Base-by-base conservation (phyloP, 1,140 invertebrate species). In the Maniola jurtina region DNA sequence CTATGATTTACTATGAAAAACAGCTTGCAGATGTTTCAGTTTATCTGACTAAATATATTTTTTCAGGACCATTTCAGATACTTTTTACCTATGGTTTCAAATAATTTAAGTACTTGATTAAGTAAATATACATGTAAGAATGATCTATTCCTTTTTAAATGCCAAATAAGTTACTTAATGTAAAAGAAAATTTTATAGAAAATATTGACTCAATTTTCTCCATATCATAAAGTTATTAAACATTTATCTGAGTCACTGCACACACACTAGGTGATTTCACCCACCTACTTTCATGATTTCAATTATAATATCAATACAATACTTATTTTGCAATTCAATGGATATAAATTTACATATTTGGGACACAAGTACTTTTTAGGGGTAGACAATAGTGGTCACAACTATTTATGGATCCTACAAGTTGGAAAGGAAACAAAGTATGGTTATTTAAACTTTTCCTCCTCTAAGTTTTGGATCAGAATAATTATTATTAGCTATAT, bases 311-410 rank as follows among this genome's bases (percentile, higher is more conserved):
- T 25, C 25, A 14, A 13, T 7, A 68, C 66, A 68, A 63, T 59
- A 63, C 48, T 56, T 47, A 65, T 63, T 62, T 63, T 68, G 47
- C 66, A 62, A 61, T 61, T 67, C 40, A 66, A 62, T 67, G 14
- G 10, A 34, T 36, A 48, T 15, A 36, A 52, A 16, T 52, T 48
- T 62, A 63, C 38, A 58, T 68, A 63, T 62, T 67, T 36, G 35
- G 33, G 42, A 38, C 14, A 36, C 33, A 15, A 63, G 16, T 63
- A 50, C 59, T 67, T 16, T 67, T 48, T 48, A 38, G 16, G 54
- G 36, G 5, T 62, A 14, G 48, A 67, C 65, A 62, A 67, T 62
- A 61, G 40, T 16, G n/a, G 13, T 34, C 38, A 38, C 3, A 8
- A 47, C 58, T 25, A 33, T 48, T 61, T 56, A 52, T 11, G 13